Conservation (phyloP, 2,797 vertebrate species). For the Caiman crocodilus region DNA sequence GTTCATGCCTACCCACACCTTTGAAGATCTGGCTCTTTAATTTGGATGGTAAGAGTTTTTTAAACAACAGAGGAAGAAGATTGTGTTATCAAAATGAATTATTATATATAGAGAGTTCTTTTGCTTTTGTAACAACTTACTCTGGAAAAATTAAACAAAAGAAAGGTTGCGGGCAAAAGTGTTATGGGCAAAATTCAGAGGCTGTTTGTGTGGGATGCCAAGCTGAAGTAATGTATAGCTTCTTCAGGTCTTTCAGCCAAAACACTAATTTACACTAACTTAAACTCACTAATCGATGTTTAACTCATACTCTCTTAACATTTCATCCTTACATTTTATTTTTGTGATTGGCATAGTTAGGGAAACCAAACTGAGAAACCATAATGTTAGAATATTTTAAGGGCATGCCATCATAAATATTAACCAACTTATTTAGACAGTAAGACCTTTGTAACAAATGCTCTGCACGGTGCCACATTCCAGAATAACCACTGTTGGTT, state of each 20-base stretch:
- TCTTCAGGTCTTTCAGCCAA: constrained; percentile 40
- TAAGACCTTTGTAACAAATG: constrained; percentile 94
- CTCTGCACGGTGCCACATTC: constrained; percentile 96
- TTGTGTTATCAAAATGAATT: constrained; percentile 21
- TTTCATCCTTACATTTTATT: constrained; percentile 82
- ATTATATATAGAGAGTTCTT: not conserved
- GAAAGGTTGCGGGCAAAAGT: not conserved
- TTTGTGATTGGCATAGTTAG: constrained; percentile 94
- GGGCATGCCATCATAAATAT: constrained; percentile 92
- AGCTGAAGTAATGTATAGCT: constrained; percentile 54
- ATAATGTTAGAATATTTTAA: constrained; percentile 94
- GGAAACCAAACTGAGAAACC: constrained; percentile 96
- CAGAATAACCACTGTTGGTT: constrained; percentile 89
- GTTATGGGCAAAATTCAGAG: constrained; percentile 14
- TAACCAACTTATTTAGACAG: constrained; percentile 91
- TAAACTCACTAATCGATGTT: constrained; percentile 24
- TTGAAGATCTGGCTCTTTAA: constrained; percentile 27
- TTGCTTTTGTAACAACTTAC: constrained; percentile 16
- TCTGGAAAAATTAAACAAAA: not conserved
- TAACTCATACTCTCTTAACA: constrained; percentile 4
- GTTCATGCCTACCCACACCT: not conserved
- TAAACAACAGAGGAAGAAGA: constrained; percentile 5
- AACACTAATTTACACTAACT: not conserved
- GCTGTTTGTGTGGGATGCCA: constrained; percentile 26
- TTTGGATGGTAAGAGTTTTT: not conserved